phyloP scores from a whole-genome alignment of 2,113 vertebrate genomes.

The Lophotis ruficrista region DNA sequence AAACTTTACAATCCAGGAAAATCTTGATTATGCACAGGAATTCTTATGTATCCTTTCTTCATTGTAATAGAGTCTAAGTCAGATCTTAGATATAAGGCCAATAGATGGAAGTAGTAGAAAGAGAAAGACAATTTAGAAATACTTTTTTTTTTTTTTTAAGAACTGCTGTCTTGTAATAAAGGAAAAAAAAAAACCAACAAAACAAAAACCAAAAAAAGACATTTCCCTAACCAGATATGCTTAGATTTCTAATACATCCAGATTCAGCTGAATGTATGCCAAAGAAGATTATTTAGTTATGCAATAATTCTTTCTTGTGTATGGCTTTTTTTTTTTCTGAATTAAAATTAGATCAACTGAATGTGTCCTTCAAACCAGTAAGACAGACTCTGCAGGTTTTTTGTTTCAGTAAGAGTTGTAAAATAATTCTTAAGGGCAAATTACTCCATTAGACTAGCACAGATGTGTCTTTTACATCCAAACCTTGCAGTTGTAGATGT shows the following conservation, averaged over 20 bases:
- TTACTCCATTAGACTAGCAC: background rate
- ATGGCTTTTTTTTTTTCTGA: background rate
- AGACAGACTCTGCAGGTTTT: background rate
- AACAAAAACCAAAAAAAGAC: background rate
- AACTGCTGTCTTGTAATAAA: background rate
- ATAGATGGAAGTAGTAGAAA: background rate
- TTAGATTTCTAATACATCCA: background rate
- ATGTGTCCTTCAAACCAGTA: background rate
- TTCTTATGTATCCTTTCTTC: background rate
- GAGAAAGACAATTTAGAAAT: background rate
- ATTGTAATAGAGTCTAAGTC: background rate
- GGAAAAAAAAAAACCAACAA: background rate
- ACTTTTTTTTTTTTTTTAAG: background rate
- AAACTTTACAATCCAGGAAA: background rate
- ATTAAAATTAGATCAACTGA: background rate
- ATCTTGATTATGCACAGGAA: background rate
- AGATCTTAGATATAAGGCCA: background rate
- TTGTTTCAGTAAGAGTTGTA: background rate
- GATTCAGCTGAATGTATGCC: background rate
- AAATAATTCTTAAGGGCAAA: background rate
- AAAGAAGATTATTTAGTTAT: background rate
- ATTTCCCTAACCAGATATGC: background rate
- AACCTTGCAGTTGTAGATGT: background rate
- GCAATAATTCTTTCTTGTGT: background rate
- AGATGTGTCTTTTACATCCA: background rate